Conservation (phyloP, 1,140 invertebrate species). For the Scaptodrosophila lebanonensis region DNA sequence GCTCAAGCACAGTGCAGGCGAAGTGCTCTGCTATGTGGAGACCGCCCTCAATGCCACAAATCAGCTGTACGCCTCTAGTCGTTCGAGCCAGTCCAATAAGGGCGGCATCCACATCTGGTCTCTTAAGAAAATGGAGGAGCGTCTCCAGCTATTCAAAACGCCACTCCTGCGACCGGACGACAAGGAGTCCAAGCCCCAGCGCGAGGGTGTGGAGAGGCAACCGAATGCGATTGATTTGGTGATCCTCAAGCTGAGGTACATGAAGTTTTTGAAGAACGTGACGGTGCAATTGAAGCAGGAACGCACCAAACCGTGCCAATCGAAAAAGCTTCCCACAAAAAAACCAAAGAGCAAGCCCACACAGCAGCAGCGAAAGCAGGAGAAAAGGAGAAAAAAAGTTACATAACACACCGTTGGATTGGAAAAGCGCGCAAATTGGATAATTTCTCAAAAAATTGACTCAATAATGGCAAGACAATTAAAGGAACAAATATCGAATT, state of each 20-base stretch:
- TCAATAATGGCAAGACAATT: too few species aligned
- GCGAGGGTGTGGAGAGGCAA: slow-evolving; percentile 1
- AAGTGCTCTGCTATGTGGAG: slow-evolving; percentile 52
- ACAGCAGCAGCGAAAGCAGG: background rate
- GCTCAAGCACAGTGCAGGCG: slow-evolving; percentile 23
- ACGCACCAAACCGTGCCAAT: slow-evolving; percentile 7
- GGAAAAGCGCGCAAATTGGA: too few species aligned
- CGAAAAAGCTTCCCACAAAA: background rate
- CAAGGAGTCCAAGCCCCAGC: background rate
- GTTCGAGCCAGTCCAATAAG: background rate
- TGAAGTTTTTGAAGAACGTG: slow-evolving; percentile 37
- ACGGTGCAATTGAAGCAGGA: slow-evolving; percentile 25
- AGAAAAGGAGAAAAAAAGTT: too few species aligned
- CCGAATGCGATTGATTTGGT: slow-evolving; percentile 17
- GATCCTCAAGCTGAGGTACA: slow-evolving; percentile 42
- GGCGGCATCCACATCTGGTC: slow-evolving; percentile 15
- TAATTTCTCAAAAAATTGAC: too few species aligned
- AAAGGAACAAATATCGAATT: too few species aligned
- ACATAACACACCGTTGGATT: too few species aligned
- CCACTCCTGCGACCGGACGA: slow-evolving; percentile 28
- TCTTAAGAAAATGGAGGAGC: slow-evolving; percentile 35
- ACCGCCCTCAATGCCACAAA: slow-evolving; percentile 46
- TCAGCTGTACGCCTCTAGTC: slow-evolving; percentile 2
- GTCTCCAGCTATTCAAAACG: slow-evolving; percentile 33
- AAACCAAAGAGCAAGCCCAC: background rate